Evolutionary conservation across 1,140 invertebrate genomes (phyloP).

Genomic region (Triops longicaudatus): DNA sequence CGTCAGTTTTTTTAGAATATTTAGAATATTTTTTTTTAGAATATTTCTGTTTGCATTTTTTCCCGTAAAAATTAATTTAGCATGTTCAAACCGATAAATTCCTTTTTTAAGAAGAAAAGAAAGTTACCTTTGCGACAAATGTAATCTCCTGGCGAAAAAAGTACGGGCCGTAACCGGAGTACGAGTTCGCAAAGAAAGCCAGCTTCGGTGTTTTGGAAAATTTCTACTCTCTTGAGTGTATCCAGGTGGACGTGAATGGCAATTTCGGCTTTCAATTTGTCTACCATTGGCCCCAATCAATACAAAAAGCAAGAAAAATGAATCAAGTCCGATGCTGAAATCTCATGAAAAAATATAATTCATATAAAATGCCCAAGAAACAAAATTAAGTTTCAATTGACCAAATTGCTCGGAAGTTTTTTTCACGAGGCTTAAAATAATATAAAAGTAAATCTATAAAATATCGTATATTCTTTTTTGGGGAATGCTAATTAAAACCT

Average conservation of each 20-base stretch:
- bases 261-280: constrained; percentile 97
- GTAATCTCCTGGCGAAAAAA: constrained; percentile 96
- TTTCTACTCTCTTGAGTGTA: constrained; percentile 93
- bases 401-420: not conserved
- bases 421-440: too few species aligned
- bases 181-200: constrained; percentile 97
- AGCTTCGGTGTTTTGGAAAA: constrained; percentile 98
- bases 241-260: constrained; percentile 98
- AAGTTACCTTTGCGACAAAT: constrained; percentile 92
- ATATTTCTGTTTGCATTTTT: not conserved
- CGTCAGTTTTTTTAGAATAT: too few species aligned
- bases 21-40: too few species aligned
- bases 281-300: constrained; percentile 39
- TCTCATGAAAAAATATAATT: not conserved
- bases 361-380: too few species aligned
- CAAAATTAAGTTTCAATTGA: not conserved
- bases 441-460: too few species aligned
- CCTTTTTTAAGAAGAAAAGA: not conserved
- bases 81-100: too few species aligned
- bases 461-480: too few species aligned
- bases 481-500: too few species aligned
- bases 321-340: not conserved
- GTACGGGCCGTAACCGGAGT: constrained; percentile 80
- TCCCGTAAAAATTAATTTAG: too few species aligned
- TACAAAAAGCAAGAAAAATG: not conserved